These are phyloP conservation scores for Mesorhabditis sp. DNA, from an alignment of 2,888 invertebrate species.

Conservation along the genomic window DNA sequence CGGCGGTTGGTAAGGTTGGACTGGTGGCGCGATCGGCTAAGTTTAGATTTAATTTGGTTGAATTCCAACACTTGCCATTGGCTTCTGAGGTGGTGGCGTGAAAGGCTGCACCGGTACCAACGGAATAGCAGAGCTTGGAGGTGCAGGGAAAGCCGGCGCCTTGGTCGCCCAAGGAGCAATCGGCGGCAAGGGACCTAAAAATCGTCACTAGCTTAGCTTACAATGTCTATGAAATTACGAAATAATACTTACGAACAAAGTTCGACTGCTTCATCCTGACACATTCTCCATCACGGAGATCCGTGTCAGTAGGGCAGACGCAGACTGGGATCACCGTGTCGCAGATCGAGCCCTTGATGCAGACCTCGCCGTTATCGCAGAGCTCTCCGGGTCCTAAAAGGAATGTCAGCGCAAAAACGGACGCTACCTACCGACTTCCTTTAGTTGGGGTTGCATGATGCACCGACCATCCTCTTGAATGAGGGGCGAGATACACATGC, in stretches of 20 bases:
- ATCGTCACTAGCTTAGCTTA: neutral
- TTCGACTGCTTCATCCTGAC: constrained; percentile 17
- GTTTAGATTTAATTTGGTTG: too few relatives aligned
- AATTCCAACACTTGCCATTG: too few relatives aligned
- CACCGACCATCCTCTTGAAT: constrained; percentile 52
- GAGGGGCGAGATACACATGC: constrained; percentile 48
- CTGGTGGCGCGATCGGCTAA: too few relatives aligned
- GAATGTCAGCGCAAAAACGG: neutral
- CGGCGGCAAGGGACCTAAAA: neutral
- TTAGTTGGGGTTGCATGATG: constrained; percentile 32
- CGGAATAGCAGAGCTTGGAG: neutral
- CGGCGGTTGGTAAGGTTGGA: neutral
- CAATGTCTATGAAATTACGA: neutral
- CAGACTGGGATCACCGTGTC: constrained; percentile 52
- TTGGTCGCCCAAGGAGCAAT: neutral
- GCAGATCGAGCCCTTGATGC: constrained; percentile 50
- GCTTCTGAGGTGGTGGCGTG: too few relatives aligned
- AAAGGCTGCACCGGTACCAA: neutral
- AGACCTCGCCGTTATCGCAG: constrained; percentile 51
- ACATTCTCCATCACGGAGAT: constrained; percentile 45
- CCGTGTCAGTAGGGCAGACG: constrained; percentile 52
- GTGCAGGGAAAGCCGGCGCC: neutral
- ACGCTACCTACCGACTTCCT: constrained; percentile 38
- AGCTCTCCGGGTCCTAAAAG: constrained; percentile 44
- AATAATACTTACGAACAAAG: constrained; percentile 1